Percentiles rank a stretch among this genome's conserved stretches.
Conservation (phyloP, 2,888 invertebrate genomes). For the Apodemia duryi region DNA sequence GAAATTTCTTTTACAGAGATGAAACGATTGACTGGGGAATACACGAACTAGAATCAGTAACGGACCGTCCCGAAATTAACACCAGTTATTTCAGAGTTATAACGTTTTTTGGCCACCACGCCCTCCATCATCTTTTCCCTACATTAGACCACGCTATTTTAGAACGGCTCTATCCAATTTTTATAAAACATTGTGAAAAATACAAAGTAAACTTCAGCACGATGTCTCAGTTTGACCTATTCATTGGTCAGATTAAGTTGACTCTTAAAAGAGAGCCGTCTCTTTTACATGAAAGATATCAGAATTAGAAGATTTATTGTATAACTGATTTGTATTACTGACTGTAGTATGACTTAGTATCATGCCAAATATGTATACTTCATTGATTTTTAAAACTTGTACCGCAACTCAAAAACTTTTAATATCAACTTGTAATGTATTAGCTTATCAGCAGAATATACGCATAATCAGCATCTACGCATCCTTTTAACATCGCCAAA, state of each 20-base stretch:
- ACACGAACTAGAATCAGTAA: slow-evolving; percentile 84
- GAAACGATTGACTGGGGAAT: slow-evolving; percentile 85
- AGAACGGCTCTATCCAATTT: slow-evolving; percentile 78
- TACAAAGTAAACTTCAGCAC: slow-evolving; percentile 65
- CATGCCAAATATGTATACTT: no score
- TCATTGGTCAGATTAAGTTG: slow-evolving; percentile 81
- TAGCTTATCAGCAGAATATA: no score
- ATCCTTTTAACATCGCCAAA: no score
- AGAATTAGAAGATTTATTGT: background rate
- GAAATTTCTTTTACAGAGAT: slow-evolving; percentile 35
- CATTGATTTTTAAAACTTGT: no score
- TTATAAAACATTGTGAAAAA: slow-evolving; percentile 59
- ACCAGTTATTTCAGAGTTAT: slow-evolving; percentile 81
- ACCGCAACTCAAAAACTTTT: no score
- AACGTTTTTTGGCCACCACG: slow-evolving; percentile 86
- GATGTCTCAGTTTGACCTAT: slow-evolving; percentile 76
- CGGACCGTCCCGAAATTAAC: slow-evolving; percentile 84
- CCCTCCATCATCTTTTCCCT: slow-evolving; percentile 88
- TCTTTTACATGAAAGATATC: slow-evolving; percentile 32
- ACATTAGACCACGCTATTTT: slow-evolving; percentile 86
- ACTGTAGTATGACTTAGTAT: no score
- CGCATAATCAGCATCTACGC: no score
- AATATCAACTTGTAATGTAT: no score
- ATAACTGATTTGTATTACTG: no score
- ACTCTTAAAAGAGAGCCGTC: slow-evolving; percentile 46